Percentiles rank a stretch among this genome's conserved stretches.
These are phyloP conservation scores for Acromyrmex heyeri DNA, from an alignment of 1,140 invertebrate species.

Conservation along the genomic window DNA sequence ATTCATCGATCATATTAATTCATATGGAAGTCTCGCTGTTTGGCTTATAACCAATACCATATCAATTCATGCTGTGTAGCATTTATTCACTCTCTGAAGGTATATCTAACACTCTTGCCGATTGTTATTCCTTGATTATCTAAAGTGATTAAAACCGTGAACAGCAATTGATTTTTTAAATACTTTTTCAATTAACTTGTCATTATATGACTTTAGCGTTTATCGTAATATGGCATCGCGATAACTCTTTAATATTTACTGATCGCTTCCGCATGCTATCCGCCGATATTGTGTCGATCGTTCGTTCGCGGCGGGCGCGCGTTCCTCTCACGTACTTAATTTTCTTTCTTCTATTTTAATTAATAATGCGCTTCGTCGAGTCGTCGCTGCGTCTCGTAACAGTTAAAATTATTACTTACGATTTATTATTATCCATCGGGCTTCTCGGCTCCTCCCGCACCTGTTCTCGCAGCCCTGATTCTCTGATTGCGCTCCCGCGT, in stretches of 20 bases:
- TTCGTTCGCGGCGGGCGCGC: conserved; percentile 21
- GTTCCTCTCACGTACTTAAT: neutral
- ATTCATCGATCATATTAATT: neutral
- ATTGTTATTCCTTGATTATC: conserved; percentile 5
- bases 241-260: conserved; percentile 15
- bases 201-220: neutral
- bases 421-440: conserved; percentile 57
- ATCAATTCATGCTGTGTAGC: neutral
- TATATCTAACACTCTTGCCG: neutral
- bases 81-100: neutral
- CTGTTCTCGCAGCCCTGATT: conserved; percentile 27
- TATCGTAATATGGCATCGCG: conserved; percentile 36
- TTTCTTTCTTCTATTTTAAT: conserved; percentile 37
- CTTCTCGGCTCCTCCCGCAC: neutral
- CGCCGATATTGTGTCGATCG: conserved; percentile 18
- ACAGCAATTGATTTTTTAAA: neutral
- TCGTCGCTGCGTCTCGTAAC: conserved; percentile 29
- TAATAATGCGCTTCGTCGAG: conserved; percentile 45
- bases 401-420: conserved; percentile 55
- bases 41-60: neutral
- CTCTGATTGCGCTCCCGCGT: conserved; percentile 59
- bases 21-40: neutral
- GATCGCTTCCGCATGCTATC: conserved; percentile 1
- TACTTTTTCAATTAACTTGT: neutral
- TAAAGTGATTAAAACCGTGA: neutral